phyloP scores from a whole-genome alignment of 2,797 vertebrate genomes.

The Rhinogobio ventralis region DNA sequence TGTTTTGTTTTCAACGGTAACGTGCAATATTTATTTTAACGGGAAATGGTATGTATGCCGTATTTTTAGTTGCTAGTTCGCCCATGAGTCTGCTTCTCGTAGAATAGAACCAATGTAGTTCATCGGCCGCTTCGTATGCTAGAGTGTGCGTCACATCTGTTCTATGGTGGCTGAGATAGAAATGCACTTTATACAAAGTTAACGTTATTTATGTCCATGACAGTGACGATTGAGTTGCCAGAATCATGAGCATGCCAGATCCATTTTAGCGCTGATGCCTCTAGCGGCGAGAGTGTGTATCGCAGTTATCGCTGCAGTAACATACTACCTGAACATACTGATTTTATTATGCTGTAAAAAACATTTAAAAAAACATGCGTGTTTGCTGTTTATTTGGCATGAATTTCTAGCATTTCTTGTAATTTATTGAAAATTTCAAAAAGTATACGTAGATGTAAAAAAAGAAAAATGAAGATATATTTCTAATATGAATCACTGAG shows the following conservation, averaged over 20 bases:
- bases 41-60: conserved; percentile 37
- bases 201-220: conserved; percentile 42
- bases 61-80: conserved; percentile 40
- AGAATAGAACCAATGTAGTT: conserved; percentile 54
- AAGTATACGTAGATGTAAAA: conserved; percentile 54
- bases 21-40: conserved; percentile 78
- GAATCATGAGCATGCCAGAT: conserved; percentile 54
- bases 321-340: conserved; percentile 65
- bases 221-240: conserved; percentile 34
- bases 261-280: conserved; percentile 61
- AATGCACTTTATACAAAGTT: conserved; percentile 74
- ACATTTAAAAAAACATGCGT: conserved; percentile 13
- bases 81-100: conserved; percentile 52
- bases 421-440: conserved; percentile 61
- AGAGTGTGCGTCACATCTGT: conserved; percentile 63
- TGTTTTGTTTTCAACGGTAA: conserved; percentile 60
- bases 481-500: conserved; percentile 75
- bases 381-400: conserved; percentile 54
- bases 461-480: conserved; percentile 66
- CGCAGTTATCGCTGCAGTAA: conserved; percentile 61
- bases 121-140: conserved; percentile 56
- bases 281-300: conserved; percentile 70
- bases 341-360: conserved; percentile 56
- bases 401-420: conserved; percentile 58
- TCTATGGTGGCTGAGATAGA: conserved; percentile 74